Evolutionary conservation across 2,113 vertebrate genomes (phyloP).

Genomic region (Pseudopodoces humilis): DNA sequence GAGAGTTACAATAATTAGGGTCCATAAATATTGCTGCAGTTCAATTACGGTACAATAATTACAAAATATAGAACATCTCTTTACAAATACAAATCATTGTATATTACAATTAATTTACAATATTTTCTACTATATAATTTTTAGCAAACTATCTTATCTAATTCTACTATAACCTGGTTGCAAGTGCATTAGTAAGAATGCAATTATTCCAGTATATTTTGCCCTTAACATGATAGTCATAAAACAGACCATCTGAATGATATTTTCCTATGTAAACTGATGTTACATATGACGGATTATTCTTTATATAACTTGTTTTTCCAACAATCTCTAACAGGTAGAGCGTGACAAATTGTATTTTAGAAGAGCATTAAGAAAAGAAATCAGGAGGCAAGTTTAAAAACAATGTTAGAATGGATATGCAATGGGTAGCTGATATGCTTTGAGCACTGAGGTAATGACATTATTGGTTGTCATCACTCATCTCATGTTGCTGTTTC

Average conservation of each 20-base stretch:
- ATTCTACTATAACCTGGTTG: slow-evolving; percentile 90
- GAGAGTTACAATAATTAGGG: slow-evolving; percentile 83
- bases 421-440: slow-evolving; percentile 84
- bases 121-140: slow-evolving; percentile 87
- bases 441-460: slow-evolving; percentile 88
- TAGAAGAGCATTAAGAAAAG: slow-evolving; percentile 57
- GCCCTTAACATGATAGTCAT: slow-evolving; percentile 79
- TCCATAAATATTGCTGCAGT: slow-evolving; percentile 96
- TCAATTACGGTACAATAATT: slow-evolving; percentile 93
- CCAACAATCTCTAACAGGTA: slow-evolving; percentile 47
- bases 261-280: slow-evolving; percentile 74
- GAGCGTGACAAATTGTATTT: slow-evolving; percentile 48
- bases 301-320: slow-evolving; percentile 58
- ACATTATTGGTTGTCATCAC: slow-evolving; percentile 91
- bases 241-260: slow-evolving; percentile 73
- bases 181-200: slow-evolving; percentile 88
- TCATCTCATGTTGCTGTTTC: slow-evolving; percentile 32
- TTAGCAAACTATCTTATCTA: slow-evolving; percentile 86
- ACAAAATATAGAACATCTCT: slow-evolving; percentile 99
- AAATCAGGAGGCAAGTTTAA: slow-evolving; percentile 64
- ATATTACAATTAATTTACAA: slow-evolving; percentile 97
- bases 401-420: slow-evolving; percentile 59
- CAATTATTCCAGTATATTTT: slow-evolving; percentile 87
- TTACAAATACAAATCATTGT: slow-evolving; percentile 94
- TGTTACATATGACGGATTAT: slow-evolving; percentile 69